A percentile compares a stretch with the other conserved stretches of the same genome.
These are phyloP conservation scores for Bos indicus DNA, from an alignment of 2,113 vertebrate genomes.

Conservation along the genomic window DNA sequence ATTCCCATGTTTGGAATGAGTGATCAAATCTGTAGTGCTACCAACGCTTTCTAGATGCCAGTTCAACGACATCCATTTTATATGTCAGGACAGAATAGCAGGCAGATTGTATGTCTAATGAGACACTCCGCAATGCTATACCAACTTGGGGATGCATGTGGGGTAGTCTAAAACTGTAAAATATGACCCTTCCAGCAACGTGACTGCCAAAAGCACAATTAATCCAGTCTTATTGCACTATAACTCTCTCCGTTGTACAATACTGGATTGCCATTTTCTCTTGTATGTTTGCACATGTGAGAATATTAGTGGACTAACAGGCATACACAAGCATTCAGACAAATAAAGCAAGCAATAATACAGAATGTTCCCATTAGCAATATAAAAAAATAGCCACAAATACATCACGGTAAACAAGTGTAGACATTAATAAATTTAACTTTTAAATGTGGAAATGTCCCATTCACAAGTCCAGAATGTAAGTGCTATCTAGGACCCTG, in stretches of 20 bases:
- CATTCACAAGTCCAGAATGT: neutral
- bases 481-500: neutral
- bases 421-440: conserved; percentile 34
- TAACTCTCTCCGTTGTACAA: conserved; percentile 68
- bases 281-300: conserved; percentile 67
- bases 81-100: conserved; percentile 73
- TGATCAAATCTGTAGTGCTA: conserved; percentile 78
- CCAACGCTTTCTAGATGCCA: conserved; percentile 73
- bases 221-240: conserved; percentile 67
- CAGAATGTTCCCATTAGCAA: conserved; percentile 56
- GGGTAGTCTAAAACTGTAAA: conserved; percentile 73
- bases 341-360: conserved; percentile 60
- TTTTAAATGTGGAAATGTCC: conserved; percentile 10
- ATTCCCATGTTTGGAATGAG: conserved; percentile 76
- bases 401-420: conserved; percentile 23
- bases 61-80: conserved; percentile 76
- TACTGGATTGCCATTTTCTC: conserved; percentile 70
- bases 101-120: conserved; percentile 73
- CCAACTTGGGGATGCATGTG: conserved; percentile 72
- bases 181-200: conserved; percentile 68
- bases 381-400: conserved; percentile 22
- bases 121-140: conserved; percentile 59
- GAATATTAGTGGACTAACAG: conserved; percentile 62
- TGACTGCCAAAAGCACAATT: conserved; percentile 74
- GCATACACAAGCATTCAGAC: conserved; percentile 66